phyloP scores from a whole-genome alignment of 2,888 invertebrate genomes.

The Timandra comae region DNA sequence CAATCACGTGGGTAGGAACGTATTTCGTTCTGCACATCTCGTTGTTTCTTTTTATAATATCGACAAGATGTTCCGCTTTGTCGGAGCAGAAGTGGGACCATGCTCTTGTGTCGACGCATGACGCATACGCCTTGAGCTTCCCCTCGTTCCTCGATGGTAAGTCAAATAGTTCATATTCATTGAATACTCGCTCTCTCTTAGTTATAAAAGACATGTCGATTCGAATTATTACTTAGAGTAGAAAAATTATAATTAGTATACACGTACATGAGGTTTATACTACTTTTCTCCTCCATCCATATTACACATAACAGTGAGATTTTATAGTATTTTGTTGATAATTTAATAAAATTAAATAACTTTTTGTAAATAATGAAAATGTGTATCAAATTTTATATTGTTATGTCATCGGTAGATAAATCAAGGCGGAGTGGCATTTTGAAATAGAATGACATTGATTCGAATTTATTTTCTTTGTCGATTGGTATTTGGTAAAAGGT shows the following conservation, averaged over 20 bases:
- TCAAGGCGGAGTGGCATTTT: constrained; percentile 49
- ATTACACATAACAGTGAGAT: constrained; percentile 51
- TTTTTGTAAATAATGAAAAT: constrained; percentile 47
- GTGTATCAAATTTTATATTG: constrained; percentile 50
- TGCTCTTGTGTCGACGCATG: constrained; percentile 75
- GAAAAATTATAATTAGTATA: constrained; percentile 44
- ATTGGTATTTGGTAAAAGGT: no score
- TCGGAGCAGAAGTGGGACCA: constrained; percentile 76
- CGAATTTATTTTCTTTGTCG: constrained; percentile 25
- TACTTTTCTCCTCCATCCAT: constrained; percentile 57
- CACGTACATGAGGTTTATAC: constrained; percentile 36
- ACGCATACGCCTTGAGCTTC: constrained; percentile 73
- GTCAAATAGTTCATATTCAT: constrained; percentile 60
- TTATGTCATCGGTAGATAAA: constrained; percentile 53
- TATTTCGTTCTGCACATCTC: constrained; percentile 55
- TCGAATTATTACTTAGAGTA: constrained; percentile 35
- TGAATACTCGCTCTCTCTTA: constrained; percentile 67
- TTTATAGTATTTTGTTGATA: constrained; percentile 43
- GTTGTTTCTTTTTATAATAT: constrained; percentile 68
- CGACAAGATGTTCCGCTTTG: constrained; percentile 75
- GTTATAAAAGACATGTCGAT: constrained; percentile 69
- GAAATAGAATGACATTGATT: constrained; percentile 53
- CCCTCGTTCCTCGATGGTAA: constrained; percentile 70
- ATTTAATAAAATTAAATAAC: constrained; percentile 39
- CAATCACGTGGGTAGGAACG: constrained; percentile 60